Evolutionary conservation across 2,888 invertebrate species (phyloP).

Genomic region (Lacanobia wlatinum): DNA sequence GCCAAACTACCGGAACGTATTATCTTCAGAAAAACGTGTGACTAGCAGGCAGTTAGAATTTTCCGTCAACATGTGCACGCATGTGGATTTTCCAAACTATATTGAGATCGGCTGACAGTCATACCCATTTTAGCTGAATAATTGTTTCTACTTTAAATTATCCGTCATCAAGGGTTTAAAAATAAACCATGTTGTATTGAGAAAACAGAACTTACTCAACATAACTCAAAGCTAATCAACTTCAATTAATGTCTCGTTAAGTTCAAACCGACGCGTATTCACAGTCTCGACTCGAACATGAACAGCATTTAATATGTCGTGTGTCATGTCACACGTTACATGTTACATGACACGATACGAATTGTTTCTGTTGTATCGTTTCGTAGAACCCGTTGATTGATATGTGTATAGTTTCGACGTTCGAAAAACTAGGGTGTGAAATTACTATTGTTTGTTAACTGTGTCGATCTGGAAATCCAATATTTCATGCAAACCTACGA

Average conservation of each 20-base stretch:
- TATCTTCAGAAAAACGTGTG: no score
- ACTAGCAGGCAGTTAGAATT: no score
- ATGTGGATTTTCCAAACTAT: no score
- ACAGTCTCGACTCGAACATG: conserved; percentile 5
- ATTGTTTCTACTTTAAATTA: not conserved
- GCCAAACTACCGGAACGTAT: no score
- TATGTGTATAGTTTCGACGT: not conserved
- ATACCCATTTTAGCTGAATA: no score
- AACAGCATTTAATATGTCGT: conserved; percentile 2
- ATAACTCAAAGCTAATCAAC: conserved; percentile 16
- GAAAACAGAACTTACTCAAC: not conserved
- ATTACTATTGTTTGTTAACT: conserved; percentile 13
- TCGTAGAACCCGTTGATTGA: conserved; percentile 28
- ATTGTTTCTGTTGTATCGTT: not conserved
- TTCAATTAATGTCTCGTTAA: conserved; percentile 23
- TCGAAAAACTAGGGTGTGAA: not conserved
- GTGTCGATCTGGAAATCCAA: not conserved
- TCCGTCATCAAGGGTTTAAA: not conserved
- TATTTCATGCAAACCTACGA: not conserved
- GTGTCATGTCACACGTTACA: conserved; percentile 12
- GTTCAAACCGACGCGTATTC: conserved; percentile 10
- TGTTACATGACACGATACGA: conserved; percentile 17
- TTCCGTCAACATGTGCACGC: no score
- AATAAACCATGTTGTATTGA: not conserved
- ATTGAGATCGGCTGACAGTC: no score